Percentiles rank a stretch among this genome's conserved stretches.
Evolutionary conservation across 2,888 invertebrate species (phyloP).

Genomic region (Epinotia demarniana): DNA sequence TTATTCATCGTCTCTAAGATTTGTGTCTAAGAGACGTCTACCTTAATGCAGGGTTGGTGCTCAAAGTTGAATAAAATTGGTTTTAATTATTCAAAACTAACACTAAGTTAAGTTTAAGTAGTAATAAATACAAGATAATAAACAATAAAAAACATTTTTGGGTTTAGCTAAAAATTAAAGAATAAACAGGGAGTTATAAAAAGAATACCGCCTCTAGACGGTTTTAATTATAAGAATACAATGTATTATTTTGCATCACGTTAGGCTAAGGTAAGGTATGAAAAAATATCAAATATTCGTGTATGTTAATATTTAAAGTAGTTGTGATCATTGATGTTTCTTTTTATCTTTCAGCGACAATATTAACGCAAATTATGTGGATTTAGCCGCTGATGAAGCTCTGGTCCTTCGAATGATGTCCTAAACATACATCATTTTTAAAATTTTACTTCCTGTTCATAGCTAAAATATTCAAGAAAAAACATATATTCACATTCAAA

Average conservation of each 20-base stretch:
- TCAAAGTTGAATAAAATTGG: neutral
- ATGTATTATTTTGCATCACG: neutral
- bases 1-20: neutral
- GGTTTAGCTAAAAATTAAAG: too few species aligned
- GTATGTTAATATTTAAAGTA: neutral
- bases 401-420: slow-evolving; percentile 78
- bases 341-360: slow-evolving; percentile 69
- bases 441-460: too few species aligned
- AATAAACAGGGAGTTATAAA: too few species aligned
- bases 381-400: slow-evolving; percentile 74
- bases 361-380: slow-evolving; percentile 68
- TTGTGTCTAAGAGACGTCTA: neutral
- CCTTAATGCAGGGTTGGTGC: neutral
- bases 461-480: too few species aligned
- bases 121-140: too few species aligned
- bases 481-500: too few species aligned
- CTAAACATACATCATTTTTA: slow-evolving; percentile 47
- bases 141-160: too few species aligned
- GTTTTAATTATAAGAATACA: neutral
- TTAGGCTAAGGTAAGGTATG: neutral
- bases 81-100: too few species aligned
- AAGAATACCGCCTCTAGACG: too few species aligned
- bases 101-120: too few species aligned
- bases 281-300: neutral
- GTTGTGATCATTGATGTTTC: slow-evolving; percentile 5